Percentiles rank a stretch among this genome's conserved stretches.
Evolutionary conservation across 2,113 vertebrate species (phyloP).

Genomic region (Tychaedon coryphoeus): DNA sequence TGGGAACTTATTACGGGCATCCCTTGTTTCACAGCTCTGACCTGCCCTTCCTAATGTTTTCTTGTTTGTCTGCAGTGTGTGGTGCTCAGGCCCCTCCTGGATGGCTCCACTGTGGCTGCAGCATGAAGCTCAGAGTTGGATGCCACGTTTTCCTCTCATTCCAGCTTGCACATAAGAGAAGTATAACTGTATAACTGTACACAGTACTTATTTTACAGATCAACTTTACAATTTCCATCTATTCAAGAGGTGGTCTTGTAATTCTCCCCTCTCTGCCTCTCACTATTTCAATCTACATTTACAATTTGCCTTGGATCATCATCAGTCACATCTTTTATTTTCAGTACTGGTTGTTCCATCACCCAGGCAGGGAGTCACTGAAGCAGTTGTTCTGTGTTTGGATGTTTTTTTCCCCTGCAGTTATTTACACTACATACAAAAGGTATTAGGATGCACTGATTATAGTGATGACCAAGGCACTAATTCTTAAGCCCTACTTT

Average conservation of each 20-base stretch:
- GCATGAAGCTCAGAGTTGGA: background rate
- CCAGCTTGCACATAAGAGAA: background rate
- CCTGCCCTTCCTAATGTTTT: background rate
- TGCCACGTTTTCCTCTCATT: background rate
- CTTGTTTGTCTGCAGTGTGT: rapidly evolving
- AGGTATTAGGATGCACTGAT: background rate
- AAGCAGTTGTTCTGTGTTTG: background rate
- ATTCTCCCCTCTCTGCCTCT: background rate
- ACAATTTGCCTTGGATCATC: background rate
- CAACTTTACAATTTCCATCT: background rate
- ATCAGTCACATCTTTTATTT: background rate
- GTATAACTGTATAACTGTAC: background rate
- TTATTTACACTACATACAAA: background rate
- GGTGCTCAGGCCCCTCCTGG: background rate
- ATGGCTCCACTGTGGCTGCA: background rate
- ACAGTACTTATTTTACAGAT: background rate
- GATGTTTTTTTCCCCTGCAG: background rate
- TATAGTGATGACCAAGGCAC: background rate
- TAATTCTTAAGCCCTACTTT: background rate
- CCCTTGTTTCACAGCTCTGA: background rate
- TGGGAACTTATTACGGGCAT: background rate
- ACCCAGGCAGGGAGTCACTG: background rate
- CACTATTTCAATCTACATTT: background rate
- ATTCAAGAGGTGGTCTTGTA: background rate
- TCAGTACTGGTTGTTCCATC: background rate